Conservation (phyloP, 2,113 vertebrate genomes). For the Ibidorhyncha struthersii region DNA sequence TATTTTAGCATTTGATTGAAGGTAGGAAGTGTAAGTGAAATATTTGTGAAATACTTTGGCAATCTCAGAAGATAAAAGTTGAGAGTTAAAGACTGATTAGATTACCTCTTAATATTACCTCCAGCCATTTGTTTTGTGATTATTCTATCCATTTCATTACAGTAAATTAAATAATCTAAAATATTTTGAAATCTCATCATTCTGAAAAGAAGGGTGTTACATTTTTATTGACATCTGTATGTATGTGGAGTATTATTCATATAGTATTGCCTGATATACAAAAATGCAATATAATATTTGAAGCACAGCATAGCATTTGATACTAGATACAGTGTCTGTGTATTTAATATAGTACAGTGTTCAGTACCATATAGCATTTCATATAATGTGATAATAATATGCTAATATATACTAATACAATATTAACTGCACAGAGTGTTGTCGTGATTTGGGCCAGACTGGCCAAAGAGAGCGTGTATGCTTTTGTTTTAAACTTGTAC, state of each 20-base stretch:
- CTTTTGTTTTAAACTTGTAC: background rate
- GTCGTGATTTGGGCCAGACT: too few relatives aligned
- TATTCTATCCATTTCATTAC: background rate
- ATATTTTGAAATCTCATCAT: background rate
- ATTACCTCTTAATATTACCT: background rate
- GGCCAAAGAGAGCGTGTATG: background rate
- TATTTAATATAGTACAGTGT: background rate
- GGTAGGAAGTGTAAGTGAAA: background rate
- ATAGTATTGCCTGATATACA: background rate
- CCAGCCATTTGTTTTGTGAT: background rate
- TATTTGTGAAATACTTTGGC: background rate
- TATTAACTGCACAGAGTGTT: background rate
- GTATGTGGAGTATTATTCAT: background rate
- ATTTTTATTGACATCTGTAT: background rate
- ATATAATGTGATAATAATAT: background rate
- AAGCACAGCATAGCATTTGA: background rate
- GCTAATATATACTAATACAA: background rate
- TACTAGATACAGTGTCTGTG: background rate
- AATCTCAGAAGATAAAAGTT: background rate
- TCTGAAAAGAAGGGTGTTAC: background rate
- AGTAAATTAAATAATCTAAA: background rate
- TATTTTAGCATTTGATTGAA: background rate
- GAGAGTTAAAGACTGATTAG: background rate
- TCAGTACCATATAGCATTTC: background rate
- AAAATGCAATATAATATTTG: background rate